Evolutionary conservation across 2,888 invertebrate genomes (phyloP), one percentile per base, ranked within the genome.

Genomic region (Stenoptilia bipunctidactyla): DNA sequence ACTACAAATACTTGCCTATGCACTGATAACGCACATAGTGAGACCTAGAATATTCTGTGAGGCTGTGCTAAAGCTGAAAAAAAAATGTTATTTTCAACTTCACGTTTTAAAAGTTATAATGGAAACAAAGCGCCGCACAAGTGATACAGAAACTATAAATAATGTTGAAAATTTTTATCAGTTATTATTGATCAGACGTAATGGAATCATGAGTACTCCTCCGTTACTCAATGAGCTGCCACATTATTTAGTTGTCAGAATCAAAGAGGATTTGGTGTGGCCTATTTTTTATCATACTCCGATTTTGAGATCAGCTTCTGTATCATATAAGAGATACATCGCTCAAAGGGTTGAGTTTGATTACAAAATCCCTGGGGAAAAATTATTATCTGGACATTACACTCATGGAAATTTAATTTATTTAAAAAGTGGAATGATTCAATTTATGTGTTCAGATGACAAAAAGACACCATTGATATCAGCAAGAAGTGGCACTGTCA

Each of bases 251-350:
- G 33, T 6, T 27, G 1, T 33, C 12, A 34, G 39, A 15, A 37
- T 44, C 1, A 25, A 13, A n/a, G 25, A 34, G 15, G 43, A 44
- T n/a, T 14, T 44, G 6, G 20, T 15, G 12, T 44, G 43, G 43
- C 15, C 39, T 2, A 15, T 44, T 15, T 44, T 41, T 13, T 39
- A 44, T 13, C 43, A 44, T 14, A 44, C 40, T 14, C 43, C 43
- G 5, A 37, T 36, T 9, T 39, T 44, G n/a, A 38, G 43, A 27
- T 15, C 39, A 4, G 36, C 40, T 12, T 37, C 37, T 12, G 2
- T 1, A 13, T 15, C 36, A 2, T 43, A 25, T 30, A 40, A 43
- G 15, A 15, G 40, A 6, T 43, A 38, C 36, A 25, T 43, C 6
- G 15, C 36, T 15, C 3, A 36, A 2, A 8, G 15, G 2, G 15